Evolutionary conservation across 2,888 invertebrate species (phyloP), one percentile per base, ranked within the genome.

Genomic region (Girardia tigrina): DNA sequence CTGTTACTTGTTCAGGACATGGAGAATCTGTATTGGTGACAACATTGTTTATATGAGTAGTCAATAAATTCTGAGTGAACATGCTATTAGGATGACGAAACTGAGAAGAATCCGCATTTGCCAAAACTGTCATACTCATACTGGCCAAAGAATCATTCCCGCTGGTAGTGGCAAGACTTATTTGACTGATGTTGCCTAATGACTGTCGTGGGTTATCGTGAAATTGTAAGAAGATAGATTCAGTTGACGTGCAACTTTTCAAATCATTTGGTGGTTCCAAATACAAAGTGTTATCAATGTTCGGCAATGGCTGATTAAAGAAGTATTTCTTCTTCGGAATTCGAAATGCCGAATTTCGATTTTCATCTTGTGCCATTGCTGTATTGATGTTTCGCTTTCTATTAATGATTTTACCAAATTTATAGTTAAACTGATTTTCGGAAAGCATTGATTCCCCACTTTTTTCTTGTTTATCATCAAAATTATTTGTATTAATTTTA

Each of bases 271-370:
- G 12, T 36, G 36, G 16, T 36, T 36, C 36, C 36, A n/a, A n/a
- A n/a, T n/a, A n/a, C n/a, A n/a, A n/a, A n/a, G n/a, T n/a, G n/a
- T n/a, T n/a, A n/a, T 56, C 23, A 56, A 20, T 4, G 8, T 20
- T 16, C 4, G n/a, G 23, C 20, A 56, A 12, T 56, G 4, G n/a
- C n/a, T 56, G 4, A 56, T 56, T 56, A n/a, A 4, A 6, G 56
- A 56, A 56, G 20, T 2, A 56, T 56, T 56, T 56, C n/a, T 16
- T 56, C n/a, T 56, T 56, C 4, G 56, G 56, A 56, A 56, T 56
- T n/a, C 56, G n/a, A n/a, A 56, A 56, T 56, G 56, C 56, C n/a
- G 56, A 56, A n/a, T 56, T 56, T 8, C n/a, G 56, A 16, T 56
- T 56, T n/a, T 56, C 56, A n/a, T 56, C 56, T n/a, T 56, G 56